These are phyloP conservation scores for Arctopsyche grandis DNA, from an alignment of 1,140 invertebrate genomes.

Conservation along the genomic window DNA sequence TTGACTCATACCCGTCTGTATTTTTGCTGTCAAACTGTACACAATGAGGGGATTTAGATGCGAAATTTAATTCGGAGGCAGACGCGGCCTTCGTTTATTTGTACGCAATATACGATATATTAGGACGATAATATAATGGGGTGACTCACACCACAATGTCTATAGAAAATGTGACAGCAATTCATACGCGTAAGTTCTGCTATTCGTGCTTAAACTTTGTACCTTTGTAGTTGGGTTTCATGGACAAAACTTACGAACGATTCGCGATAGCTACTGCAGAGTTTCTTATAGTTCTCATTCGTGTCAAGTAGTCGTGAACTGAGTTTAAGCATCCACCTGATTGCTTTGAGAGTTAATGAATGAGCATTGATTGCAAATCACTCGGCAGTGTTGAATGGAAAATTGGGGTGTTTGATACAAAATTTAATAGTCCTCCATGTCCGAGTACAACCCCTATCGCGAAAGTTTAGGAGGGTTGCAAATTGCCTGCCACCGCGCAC, in stretches of 20 bases:
- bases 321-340: too few relatives aligned
- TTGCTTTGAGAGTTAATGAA: too few relatives aligned
- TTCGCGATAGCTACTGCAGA: too few relatives aligned
- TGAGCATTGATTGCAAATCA: too few relatives aligned
- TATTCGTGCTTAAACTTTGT: too few relatives aligned
- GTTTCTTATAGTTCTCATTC: too few relatives aligned
- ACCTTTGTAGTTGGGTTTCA: too few relatives aligned
- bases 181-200: not conserved
- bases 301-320: too few relatives aligned
- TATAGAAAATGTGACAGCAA: not conserved
- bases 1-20: conserved; percentile 38
- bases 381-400: too few relatives aligned
- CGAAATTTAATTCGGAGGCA: conserved; percentile 30
- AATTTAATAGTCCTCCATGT: conserved; percentile 31
- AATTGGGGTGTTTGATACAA: not conserved
- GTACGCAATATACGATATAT: conserved; percentile 3
- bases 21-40: conserved; percentile 18
- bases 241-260: too few relatives aligned
- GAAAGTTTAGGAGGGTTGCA: conserved; percentile 39
- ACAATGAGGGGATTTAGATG: conserved; percentile 36
- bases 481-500: conserved; percentile 50
- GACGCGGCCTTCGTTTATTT: conserved; percentile 29
- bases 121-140: not conserved
- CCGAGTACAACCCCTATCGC: too few relatives aligned
- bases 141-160: not conserved